A percentile compares a stretch with the other conserved stretches of the same genome.
Evolutionary conservation across 1,140 invertebrate genomes (phyloP).

Genomic region (Luehdorfia chinensis): DNA sequence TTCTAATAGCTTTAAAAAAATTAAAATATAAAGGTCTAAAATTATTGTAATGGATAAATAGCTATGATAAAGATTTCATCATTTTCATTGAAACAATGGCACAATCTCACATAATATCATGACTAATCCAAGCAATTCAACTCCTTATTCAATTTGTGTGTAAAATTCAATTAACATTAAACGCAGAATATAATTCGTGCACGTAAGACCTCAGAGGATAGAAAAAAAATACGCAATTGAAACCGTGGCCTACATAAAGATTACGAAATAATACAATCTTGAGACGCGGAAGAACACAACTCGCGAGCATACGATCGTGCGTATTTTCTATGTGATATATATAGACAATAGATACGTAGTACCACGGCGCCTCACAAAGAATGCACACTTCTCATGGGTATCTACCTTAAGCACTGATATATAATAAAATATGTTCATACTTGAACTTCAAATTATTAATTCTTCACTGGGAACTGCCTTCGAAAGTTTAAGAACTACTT

Average conservation of each 20-base stretch:
- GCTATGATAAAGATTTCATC: background rate
- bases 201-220: conserved; percentile 31
- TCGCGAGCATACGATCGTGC: conserved; percentile 43
- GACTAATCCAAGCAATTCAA: too few species aligned
- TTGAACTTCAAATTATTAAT: conserved; percentile 5
- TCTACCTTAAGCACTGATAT: conserved; percentile 22
- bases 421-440: conserved; percentile 17
- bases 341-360: conserved; percentile 66
- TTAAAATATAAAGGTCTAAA: conserved; percentile 5
- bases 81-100: conserved; percentile 8
- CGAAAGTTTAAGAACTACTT: conserved; percentile 4
- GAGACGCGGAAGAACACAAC: conserved; percentile 62
- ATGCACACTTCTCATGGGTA: conserved; percentile 32
- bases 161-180: conserved; percentile 8
- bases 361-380: conserved; percentile 53
- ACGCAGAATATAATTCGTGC: conserved; percentile 15
- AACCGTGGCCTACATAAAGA: conserved; percentile 71
- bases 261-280: conserved; percentile 73
- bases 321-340: conserved; percentile 64
- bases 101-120: too few species aligned
- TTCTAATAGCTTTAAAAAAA: conserved; percentile 7
- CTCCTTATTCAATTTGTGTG: conserved; percentile 6
- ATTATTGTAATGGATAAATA: background rate
- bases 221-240: conserved; percentile 67
- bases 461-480: too few species aligned